A percentile compares a stretch with the other conserved stretches of the same genome.
phyloP scores from a whole-genome alignment of 1,140 invertebrate genomes.

The Scaptomyza pallida region DNA sequence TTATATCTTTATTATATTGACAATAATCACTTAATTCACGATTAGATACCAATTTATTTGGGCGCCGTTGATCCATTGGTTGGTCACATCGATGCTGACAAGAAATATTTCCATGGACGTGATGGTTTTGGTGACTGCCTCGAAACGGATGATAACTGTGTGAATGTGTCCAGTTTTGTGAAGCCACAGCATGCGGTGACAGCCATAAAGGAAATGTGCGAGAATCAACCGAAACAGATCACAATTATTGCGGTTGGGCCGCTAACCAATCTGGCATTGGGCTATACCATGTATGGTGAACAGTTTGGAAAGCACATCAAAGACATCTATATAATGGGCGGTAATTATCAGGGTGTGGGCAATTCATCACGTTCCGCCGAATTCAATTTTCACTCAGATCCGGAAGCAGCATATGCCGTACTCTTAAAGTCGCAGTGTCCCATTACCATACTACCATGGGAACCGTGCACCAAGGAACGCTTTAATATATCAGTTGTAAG shows the following conservation, averaged over 20 bases:
- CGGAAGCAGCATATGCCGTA: conserved; percentile 91
- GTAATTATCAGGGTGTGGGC: conserved; percentile 89
- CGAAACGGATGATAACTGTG: conserved; percentile 3
- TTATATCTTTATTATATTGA: too few species aligned
- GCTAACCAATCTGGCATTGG: conserved; percentile 91
- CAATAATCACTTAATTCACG: neutral
- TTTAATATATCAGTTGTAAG: conserved; percentile 85
- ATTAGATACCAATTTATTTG: conserved; percentile 88
- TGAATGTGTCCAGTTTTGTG: conserved; percentile 47
- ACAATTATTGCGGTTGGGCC: conserved; percentile 89
- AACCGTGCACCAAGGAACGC: conserved; percentile 85
- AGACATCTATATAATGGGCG: conserved; percentile 90
- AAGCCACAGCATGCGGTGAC: conserved; percentile 67
- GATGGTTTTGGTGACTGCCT: conserved; percentile 88
- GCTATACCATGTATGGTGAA: conserved; percentile 87
- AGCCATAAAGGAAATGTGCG: conserved; percentile 85
- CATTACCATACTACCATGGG: conserved; percentile 88
- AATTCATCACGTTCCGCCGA: conserved; percentile 89
- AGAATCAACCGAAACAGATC: conserved; percentile 84
- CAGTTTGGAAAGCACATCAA: conserved; percentile 87
- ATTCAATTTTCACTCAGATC: conserved; percentile 92
- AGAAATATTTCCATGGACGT: conserved; percentile 84
- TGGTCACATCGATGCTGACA: conserved; percentile 47
- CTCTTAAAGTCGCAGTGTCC: conserved; percentile 85
- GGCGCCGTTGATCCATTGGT: conserved; percentile 86